A percentile compares a stretch with the other conserved stretches of the same genome.
Evolutionary conservation across 1,140 invertebrate genomes (phyloP).

Genomic region (Panulirus ornatus): DNA sequence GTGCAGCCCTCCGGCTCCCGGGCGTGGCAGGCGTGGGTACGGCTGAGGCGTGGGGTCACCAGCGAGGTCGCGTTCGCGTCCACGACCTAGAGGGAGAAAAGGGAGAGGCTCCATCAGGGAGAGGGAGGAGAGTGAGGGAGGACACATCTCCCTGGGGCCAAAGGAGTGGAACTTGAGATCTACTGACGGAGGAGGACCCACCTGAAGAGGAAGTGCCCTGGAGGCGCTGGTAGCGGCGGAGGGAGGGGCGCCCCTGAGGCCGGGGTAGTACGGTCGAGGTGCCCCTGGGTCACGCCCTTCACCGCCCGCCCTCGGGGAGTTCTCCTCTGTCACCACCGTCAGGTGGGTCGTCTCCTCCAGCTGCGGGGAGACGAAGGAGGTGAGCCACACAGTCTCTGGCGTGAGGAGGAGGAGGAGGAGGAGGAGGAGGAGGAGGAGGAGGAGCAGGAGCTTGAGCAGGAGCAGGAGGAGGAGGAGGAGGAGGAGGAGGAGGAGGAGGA

Average conservation of each 20-base stretch:
- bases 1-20: conserved; percentile 28
- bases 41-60: conserved; percentile 53
- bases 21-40: conserved; percentile 20
- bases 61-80: conserved; percentile 52
- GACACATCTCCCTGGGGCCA: too few species aligned
- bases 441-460: too few species aligned
- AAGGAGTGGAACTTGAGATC: too few species aligned
- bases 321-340: conserved; percentile 4
- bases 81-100: conserved; percentile 37
- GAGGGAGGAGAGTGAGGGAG: too few species aligned
- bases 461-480: too few species aligned
- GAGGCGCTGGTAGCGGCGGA: conserved; percentile 9
- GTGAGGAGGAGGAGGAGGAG: too few species aligned
- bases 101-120: too few species aligned
- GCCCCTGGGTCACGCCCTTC: not conserved
- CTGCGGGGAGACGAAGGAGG: not conserved
- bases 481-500: too few species aligned
- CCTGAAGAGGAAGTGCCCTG: conserved; percentile 3
- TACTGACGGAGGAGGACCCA: not conserved
- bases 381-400: too few species aligned
- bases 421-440: too few species aligned
- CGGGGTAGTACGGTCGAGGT: not conserved
- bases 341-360: conserved; percentile 22
- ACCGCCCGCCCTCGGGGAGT: not conserved
- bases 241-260: too few species aligned